A percentile compares a stretch with the other conserved stretches of the same genome.
phyloP scores from a whole-genome alignment of 1,140 invertebrate species.

The Hylyphantes graminicola region DNA sequence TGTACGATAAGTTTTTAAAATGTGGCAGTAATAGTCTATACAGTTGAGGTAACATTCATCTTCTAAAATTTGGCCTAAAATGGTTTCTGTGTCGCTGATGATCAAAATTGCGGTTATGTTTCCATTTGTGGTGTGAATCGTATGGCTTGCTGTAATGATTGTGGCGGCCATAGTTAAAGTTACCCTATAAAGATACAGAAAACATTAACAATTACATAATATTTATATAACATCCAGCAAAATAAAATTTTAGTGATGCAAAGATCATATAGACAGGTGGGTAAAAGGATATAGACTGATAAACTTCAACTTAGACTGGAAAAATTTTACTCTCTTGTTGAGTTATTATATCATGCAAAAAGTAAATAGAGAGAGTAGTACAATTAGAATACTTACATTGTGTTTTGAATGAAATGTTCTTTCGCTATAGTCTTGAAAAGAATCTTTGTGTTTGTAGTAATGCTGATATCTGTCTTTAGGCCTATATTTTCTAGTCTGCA shows the following conservation, averaged over 20 bases:
- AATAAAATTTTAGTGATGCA: background rate
- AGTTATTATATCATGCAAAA: background rate
- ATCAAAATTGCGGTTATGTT: conserved; percentile 15
- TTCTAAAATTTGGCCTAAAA: conserved; percentile 28
- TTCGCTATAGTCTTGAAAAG: conserved; percentile 42
- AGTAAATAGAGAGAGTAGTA: no score
- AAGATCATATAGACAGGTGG: background rate
- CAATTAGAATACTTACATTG: conserved; percentile 13
- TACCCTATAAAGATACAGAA: conserved; percentile 2
- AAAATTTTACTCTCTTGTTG: background rate
- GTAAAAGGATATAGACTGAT: background rate
- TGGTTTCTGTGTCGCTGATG: conserved; percentile 23
- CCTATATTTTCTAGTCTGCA: conserved; percentile 38
- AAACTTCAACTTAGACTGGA: no score
- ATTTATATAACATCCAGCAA: background rate
- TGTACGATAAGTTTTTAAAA: conserved; percentile 21
- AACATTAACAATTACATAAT: background rate
- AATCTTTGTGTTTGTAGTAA: conserved; percentile 20
- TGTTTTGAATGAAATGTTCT: conserved; percentile 40
- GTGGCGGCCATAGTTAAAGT: conserved; percentile 4
- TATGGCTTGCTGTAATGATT: conserved; percentile 18
- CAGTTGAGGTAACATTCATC: conserved; percentile 22
- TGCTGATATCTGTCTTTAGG: background rate
- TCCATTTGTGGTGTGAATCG: conserved; percentile 35
- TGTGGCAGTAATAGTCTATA: conserved; percentile 23